Conservation (phyloP, 1,140 invertebrate genomes). For the Condylostylus longicornis region DNA sequence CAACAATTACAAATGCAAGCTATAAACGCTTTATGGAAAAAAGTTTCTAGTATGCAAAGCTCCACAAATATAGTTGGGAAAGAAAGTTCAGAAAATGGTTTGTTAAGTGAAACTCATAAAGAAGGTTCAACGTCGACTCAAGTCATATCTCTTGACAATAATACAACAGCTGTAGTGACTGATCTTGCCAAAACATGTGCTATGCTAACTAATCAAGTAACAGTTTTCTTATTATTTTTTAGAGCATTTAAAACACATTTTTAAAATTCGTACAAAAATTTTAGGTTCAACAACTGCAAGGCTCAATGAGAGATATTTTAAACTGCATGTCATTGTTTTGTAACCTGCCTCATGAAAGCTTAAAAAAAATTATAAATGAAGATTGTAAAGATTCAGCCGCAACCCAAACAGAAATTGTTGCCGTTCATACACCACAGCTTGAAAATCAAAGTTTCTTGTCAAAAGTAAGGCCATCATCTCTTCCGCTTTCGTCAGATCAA, state of each 20-base stretch:
- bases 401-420: constrained; percentile 64
- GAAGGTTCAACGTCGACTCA: too few relatives aligned
- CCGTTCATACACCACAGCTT: constrained; percentile 54
- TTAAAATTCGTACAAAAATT: too few relatives aligned
- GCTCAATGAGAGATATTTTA: constrained; percentile 58
- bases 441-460: constrained; percentile 25
- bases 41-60: constrained; percentile 55
- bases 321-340: constrained; percentile 44
- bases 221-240: neutral
- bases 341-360: constrained; percentile 33
- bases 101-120: neutral
- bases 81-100: neutral
- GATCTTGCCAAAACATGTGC: constrained; percentile 36
- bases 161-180: constrained; percentile 29
- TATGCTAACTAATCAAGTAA: constrained; percentile 34
- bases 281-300: constrained; percentile 57
- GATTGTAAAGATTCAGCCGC: constrained; percentile 39
- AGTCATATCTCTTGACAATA: constrained; percentile 18
- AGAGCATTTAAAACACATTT: too few relatives aligned
- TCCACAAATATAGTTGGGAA: constrained; percentile 11
- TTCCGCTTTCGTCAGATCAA: constrained; percentile 18
- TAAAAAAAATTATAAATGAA: constrained; percentile 17
- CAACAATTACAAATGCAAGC: constrained; percentile 79
- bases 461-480: constrained; percentile 23
- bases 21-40: constrained; percentile 78